Percentiles rank a stretch among this genome's conserved stretches.
phyloP scores from a whole-genome alignment of 1,140 invertebrate genomes.

The Scaptomyza pallida region DNA sequence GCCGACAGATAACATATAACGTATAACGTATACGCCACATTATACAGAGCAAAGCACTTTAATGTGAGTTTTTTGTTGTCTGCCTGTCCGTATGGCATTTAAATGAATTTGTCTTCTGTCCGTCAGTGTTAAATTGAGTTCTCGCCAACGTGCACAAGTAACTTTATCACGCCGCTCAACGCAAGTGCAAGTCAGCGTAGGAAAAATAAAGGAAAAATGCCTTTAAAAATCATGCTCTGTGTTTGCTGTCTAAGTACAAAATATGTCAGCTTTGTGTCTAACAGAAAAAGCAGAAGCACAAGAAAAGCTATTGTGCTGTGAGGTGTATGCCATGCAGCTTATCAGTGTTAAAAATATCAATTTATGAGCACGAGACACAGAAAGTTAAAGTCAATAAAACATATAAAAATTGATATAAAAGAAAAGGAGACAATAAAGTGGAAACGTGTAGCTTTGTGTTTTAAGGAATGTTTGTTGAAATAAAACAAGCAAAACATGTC shows the following conservation, averaged over 20 bases:
- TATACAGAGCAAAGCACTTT: slow-evolving; percentile 26
- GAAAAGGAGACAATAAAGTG: no score
- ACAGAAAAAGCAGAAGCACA: neutral
- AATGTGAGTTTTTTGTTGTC: no score
- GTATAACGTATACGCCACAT: slow-evolving; percentile 56
- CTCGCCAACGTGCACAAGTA: slow-evolving; percentile 1
- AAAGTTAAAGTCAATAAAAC: no score
- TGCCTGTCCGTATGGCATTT: slow-evolving; percentile 22
- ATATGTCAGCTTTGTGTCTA: neutral
- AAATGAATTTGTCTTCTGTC: slow-evolving; percentile 63
- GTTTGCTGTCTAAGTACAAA: neutral
- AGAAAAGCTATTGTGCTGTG: neutral
- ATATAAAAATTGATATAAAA: no score
- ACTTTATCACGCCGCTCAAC: slow-evolving; percentile 36
- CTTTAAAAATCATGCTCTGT: neutral
- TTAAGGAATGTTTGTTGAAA: no score
- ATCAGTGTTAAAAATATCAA: neutral
- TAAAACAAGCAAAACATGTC: no score
- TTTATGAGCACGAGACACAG: neutral
- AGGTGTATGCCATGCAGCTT: neutral
- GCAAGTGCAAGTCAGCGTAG: neutral
- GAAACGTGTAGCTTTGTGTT: no score
- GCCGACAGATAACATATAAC: slow-evolving; percentile 30
- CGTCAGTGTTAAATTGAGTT: slow-evolving; percentile 10
- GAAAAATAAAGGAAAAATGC: no score